Evolutionary conservation across 2,797 vertebrate species (phyloP).

Genomic region (Hemitrygon akajei): DNA sequence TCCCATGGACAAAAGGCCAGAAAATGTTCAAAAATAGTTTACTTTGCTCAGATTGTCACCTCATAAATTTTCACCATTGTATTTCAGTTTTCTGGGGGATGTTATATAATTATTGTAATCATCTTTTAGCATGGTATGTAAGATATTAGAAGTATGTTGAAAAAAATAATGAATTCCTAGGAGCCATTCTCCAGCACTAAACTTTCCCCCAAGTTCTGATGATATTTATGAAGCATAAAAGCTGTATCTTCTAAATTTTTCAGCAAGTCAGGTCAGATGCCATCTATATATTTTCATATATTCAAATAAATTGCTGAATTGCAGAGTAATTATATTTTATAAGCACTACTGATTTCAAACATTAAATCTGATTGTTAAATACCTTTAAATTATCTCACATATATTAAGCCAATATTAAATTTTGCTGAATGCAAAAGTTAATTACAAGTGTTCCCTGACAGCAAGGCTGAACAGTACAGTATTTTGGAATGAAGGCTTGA

Average conservation of each 20-base stretch:
- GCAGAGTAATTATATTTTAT: background rate
- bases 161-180: background rate
- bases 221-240: background rate
- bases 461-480: background rate
- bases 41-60: background rate
- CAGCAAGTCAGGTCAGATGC: background rate
- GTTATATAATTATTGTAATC: background rate
- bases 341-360: background rate
- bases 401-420: background rate
- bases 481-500: background rate
- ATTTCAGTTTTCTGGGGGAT: background rate
- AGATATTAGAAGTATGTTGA: background rate
- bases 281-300: background rate
- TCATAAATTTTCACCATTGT: background rate
- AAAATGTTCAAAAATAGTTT: background rate
- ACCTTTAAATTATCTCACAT: background rate
- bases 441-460: background rate
- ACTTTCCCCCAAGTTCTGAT: background rate
- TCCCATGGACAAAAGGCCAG: background rate
- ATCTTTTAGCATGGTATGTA: background rate
- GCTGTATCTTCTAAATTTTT: background rate
- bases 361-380: background rate
- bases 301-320: background rate
- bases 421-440: background rate
- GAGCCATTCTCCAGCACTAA: background rate